Base-by-base conservation (phyloP, 2,113 vertebrate species). In the Paralichthys olivaceus region DNA sequence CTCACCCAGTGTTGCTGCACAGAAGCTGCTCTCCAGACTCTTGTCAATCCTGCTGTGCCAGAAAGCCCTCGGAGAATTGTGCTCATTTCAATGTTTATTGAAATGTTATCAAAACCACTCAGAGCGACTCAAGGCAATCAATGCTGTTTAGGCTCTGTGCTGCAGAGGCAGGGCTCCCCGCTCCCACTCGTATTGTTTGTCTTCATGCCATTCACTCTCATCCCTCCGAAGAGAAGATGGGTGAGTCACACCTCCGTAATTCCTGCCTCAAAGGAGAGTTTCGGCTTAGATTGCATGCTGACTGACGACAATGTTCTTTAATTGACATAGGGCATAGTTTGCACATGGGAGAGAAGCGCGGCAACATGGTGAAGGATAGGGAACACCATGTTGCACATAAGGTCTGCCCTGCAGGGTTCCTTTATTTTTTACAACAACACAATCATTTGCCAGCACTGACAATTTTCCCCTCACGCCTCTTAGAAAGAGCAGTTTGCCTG, bases 21-120 rank as follows among this genome's bases (percentile, higher is more conserved):
- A 80, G 53, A 76, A 77, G 78, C 81, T 54, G 66, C 64, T 80
- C 77, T 76, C 56, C 47, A 59, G 51, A 56, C 78, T 55, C 40
- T 80, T 75, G 75, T 86, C 87, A 81, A 85, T 90, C 81, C 79
- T 65, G 77, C 74, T 84, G 61, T 61, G 56, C 77, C 22, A 9
- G 61, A 70, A 64, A 34, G 70, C 77, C 89, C 80, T 84, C 70
- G 15, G 89, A 87, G 84, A 80, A 65, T 28, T 17, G 15, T 40
- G 73, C 90, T 92, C 82, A 90, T 92, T 92, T 91, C 83, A 91
- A 88, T 91, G 89, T 93, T 92, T 89, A 92, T 91, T 92, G 90
- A 92, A 90, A 89, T 85, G 87, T 90, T 90, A 91, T 93, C 92
- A 91, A 90, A 93, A 87, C 82, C 76, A 87, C 90, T 90, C 87